Conservation (phyloP, 2,797 vertebrate genomes). For the Dromococcyx pavoninus region DNA sequence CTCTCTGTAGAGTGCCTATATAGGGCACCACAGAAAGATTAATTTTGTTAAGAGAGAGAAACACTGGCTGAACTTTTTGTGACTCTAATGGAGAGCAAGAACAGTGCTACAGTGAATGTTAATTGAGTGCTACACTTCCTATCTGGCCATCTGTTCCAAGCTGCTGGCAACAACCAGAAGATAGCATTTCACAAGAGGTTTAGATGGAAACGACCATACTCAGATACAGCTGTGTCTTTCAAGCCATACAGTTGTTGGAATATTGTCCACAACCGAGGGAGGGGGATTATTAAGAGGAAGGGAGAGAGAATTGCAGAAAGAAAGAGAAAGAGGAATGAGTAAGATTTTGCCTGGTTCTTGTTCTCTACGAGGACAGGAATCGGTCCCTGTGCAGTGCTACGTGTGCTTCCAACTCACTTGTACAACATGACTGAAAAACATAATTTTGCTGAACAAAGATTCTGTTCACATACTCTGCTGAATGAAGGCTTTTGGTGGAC, state of each 20-base stretch:
- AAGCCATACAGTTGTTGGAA: neutral
- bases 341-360: neutral
- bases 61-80: neutral
- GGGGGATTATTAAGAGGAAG: neutral
- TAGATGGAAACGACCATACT: neutral
- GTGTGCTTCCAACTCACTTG: neutral
- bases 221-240: neutral
- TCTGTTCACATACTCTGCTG: neutral
- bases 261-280: neutral
- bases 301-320: neutral
- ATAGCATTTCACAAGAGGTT: neutral
- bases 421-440: neutral
- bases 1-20: neutral
- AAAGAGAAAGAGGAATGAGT: neutral
- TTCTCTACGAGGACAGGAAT: neutral
- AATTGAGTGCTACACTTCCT: neutral
- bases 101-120: neutral
- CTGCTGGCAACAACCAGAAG: neutral
- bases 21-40: neutral
- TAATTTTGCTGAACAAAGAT: conserved; percentile 18
- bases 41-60: neutral
- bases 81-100: neutral
- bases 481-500: conserved; percentile 5
- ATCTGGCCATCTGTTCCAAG: neutral
- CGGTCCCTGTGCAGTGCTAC: neutral